A percentile compares a stretch with the other conserved stretches of the same genome.
Evolutionary conservation across 2,888 invertebrate species (phyloP).

Genomic region (Nomada hirtipes): DNA sequence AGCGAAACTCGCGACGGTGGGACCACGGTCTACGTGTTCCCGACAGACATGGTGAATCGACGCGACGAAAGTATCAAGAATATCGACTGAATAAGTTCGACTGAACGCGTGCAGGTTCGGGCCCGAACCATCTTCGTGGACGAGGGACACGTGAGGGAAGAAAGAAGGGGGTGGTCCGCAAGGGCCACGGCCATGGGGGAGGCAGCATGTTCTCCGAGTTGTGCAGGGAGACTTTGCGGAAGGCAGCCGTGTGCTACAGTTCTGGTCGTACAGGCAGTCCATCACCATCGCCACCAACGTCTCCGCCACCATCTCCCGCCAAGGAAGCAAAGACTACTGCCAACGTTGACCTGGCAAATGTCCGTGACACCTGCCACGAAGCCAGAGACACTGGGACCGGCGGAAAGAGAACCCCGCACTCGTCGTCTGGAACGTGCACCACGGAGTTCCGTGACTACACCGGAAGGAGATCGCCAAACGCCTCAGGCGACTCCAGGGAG

Average conservation of each 20-base stretch:
- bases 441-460: constrained; percentile 58
- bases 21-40: constrained; percentile 26
- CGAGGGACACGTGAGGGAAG: background rate
- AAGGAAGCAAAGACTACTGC: constrained; percentile 77
- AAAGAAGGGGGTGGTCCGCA: constrained; percentile 68
- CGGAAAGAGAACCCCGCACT: constrained; percentile 62
- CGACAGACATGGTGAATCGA: constrained; percentile 19
- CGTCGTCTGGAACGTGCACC: constrained; percentile 56
- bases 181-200: constrained; percentile 84
- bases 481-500: constrained; percentile 75
- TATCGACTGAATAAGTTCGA: background rate
- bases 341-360: constrained; percentile 80
- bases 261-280: constrained; percentile 82
- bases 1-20: constrained; percentile 25
- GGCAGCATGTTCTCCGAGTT: constrained; percentile 86
- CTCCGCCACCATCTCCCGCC: constrained; percentile 82
- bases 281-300: constrained; percentile 82
- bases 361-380: constrained; percentile 73
- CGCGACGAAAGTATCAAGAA: background rate
- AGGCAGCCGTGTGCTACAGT: constrained; percentile 85
- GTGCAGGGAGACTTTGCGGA: constrained; percentile 86
- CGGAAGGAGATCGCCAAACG: constrained; percentile 62
- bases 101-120: background rate
- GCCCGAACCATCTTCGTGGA: background rate
- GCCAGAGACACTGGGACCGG: constrained; percentile 60